These are phyloP conservation scores for Heliconius sara DNA, from an alignment of 2,888 invertebrate genomes.

Conservation along the genomic window DNA sequence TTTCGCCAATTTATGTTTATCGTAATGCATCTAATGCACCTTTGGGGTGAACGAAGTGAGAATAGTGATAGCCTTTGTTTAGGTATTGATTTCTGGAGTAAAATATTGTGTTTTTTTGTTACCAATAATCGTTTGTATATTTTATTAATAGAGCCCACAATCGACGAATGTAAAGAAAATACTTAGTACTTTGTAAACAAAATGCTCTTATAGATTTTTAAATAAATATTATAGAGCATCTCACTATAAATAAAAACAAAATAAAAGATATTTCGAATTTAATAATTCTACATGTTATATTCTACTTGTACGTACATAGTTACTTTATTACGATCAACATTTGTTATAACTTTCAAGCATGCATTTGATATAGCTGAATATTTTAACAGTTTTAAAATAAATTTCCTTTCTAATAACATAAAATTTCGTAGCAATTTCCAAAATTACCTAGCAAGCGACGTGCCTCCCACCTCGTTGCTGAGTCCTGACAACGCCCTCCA, in stretches of 20 bases:
- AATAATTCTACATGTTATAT: too few relatives aligned
- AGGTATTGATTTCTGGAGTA: neutral
- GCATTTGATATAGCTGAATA: neutral
- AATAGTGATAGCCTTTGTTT: neutral
- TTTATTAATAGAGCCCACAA: too few relatives aligned
- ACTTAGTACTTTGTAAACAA: too few relatives aligned
- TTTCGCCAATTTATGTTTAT: slow-evolving; percentile 31
- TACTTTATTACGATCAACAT: neutral
- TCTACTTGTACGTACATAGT: too few relatives aligned
- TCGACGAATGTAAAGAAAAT: too few relatives aligned
- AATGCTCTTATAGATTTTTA: too few relatives aligned
- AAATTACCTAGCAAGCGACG: slow-evolving; percentile 35
- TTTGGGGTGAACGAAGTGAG: neutral
- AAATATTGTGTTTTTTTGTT: too few relatives aligned
- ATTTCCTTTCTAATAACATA: slow-evolving; percentile 13
- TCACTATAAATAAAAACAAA: too few relatives aligned
- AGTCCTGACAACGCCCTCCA: slow-evolving; percentile 61
- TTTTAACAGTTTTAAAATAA: neutral
- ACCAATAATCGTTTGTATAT: too few relatives aligned
- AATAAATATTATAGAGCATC: too few relatives aligned
- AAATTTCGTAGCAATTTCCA: slow-evolving; percentile 30
- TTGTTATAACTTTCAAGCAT: neutral
- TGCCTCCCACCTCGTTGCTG: slow-evolving; percentile 46
- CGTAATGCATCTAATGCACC: slow-evolving; percentile 11
- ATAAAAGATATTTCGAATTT: too few relatives aligned